Percentiles rank a stretch among this genome's conserved stretches.
phyloP scores from a whole-genome alignment of 2,113 vertebrate species.

The Prunella fulvescens region DNA sequence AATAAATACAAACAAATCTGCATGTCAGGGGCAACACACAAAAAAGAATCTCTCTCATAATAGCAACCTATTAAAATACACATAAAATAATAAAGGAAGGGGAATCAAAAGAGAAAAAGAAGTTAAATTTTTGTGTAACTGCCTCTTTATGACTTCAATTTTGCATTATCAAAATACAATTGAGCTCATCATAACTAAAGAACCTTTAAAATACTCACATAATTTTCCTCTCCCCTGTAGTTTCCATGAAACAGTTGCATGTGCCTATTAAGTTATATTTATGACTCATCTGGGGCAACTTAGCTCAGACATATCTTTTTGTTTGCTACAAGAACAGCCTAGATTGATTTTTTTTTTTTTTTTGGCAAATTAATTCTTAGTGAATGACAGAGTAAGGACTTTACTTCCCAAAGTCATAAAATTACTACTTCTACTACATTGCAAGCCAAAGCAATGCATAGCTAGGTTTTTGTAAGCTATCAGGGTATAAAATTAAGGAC shows the following conservation, averaged over 20 bases:
- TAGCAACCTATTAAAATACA: neutral
- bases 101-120: neutral
- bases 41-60: neutral
- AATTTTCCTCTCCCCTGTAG: neutral
- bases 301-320: neutral
- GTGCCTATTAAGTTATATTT: conserved; percentile 14
- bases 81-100: neutral
- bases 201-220: neutral
- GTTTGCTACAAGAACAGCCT: neutral
- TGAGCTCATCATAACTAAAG: neutral
- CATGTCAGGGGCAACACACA: neutral
- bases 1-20: conserved; percentile 1
- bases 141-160: neutral
- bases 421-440: neutral
- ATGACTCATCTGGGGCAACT: neutral
- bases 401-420: neutral
- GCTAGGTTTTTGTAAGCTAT: neutral
- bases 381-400: neutral
- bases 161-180: neutral
- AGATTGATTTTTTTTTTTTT: neutral
- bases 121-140: neutral
- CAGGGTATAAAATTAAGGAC: neutral
- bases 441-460: neutral
- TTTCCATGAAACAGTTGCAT: conserved; percentile 29
- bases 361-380: neutral